Evolutionary conservation across 2,888 invertebrate genomes (phyloP), one percentile per base, ranked within the genome.

Genomic region (Drosophila borborema): DNA sequence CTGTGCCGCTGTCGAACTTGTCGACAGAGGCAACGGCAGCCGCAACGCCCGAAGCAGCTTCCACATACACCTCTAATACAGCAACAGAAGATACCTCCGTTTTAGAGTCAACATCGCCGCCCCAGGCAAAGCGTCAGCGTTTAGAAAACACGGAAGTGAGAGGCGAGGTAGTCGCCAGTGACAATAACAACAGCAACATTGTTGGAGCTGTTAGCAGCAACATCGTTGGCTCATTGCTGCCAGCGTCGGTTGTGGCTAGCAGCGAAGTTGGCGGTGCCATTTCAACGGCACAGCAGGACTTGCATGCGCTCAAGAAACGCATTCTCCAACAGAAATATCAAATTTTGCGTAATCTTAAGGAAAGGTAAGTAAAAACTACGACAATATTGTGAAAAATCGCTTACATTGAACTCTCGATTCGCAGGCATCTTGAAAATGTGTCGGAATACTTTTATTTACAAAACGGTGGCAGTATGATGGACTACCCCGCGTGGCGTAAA

Each of bases 401-500:
- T 64, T 23, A 54, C 16, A 40, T 28, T 31, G 7, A 14, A 18
- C 1, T 56, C 45, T 67, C 31, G 2, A 36, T 14, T 72, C 64
- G 60, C 90, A 94, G 95, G 91, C 96, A 96, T 93, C 95, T 95
- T 83, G 97, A 97, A 92, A 95, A 96, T 93, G 95, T 96, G 86
- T 95, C 96, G 86, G 98, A 98, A 94, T 94, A 97, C 90, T 98
- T 96, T 94, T 98, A 97, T 94, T 95, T 98, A 87, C 97, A 97
- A 94, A 95, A 95, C 87, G 96, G 96, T 84, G 97, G 97, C 76
- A 97, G 97, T 94, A 95, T 98, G 94, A 96, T 97, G 95, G 98
- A 98, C 92, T 97, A 96, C 93, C 95, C 95, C 83, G 94, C 95
- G 82, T 98, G 97, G 96, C 96, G 96, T 83, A 97, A 97, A 93